Conservation (phyloP, 2,888 invertebrate genomes). For the Odontocolon sp. region DNA sequence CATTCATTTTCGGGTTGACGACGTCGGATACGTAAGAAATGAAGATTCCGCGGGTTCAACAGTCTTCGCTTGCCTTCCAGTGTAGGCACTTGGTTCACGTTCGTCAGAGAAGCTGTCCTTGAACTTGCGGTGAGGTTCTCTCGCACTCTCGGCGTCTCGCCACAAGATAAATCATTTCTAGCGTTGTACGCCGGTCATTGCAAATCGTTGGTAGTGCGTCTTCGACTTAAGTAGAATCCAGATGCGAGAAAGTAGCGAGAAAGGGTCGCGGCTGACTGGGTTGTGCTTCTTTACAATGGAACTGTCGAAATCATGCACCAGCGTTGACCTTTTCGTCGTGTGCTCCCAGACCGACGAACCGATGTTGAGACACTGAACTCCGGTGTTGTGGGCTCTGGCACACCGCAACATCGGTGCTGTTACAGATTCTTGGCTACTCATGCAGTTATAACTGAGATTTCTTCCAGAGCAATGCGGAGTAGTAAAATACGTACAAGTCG, state of each 20-base stretch:
- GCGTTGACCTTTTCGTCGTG: conserved; percentile 2
- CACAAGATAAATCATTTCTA: conserved; percentile 21
- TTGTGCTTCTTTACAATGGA: neutral
- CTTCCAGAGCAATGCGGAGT: neutral
- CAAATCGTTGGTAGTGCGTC: neutral
- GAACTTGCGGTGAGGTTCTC: conserved; percentile 22
- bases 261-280: neutral
- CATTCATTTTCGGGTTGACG: neutral
- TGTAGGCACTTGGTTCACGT: neutral
- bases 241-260: neutral
- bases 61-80: conserved; percentile 12
- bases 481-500: neutral
- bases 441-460: neutral
- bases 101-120: conserved; percentile 17
- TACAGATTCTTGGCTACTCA: neutral
- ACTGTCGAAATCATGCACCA: conserved; percentile 11
- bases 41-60: conserved; percentile 32
- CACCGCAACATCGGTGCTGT: neutral
- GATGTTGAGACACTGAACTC: neutral
- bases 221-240: conserved; percentile 9
- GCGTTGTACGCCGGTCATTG: neutral
- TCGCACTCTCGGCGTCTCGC: neutral
- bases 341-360: neutral
- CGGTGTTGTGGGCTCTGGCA: neutral
- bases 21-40: neutral